These are phyloP conservation scores for Microtus richardsoni DNA, from an alignment of 2,113 vertebrate genomes.

Conservation along the genomic window DNA sequence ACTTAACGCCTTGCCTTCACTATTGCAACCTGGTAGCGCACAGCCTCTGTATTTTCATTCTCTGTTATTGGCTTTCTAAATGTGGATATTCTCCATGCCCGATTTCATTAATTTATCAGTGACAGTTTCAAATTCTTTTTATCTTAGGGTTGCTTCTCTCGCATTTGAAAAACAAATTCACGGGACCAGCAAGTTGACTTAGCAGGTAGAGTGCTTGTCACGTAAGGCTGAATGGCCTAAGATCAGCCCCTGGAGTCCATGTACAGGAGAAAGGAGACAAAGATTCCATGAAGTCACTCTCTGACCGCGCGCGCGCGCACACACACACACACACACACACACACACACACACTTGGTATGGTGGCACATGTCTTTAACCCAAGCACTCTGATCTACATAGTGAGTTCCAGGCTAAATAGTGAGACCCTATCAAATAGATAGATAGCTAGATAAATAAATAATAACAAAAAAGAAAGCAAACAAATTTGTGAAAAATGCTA, in stretches of 20 bases:
- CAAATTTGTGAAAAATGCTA: not conserved
- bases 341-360: not conserved
- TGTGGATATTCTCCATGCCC: not conserved
- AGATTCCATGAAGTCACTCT: not conserved
- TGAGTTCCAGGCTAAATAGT: not conserved
- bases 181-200: not conserved
- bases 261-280: not conserved
- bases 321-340: not conserved
- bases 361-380: not conserved
- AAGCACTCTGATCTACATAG: not conserved
- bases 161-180: not conserved
- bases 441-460: not conserved
- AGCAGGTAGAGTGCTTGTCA: not conserved
- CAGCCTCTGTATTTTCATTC: not conserved
- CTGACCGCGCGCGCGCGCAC: not conserved
- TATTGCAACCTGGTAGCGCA: not conserved
- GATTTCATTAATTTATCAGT: not conserved
- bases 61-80: not conserved
- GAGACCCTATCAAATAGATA: not conserved
- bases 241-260: not conserved
- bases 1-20: not conserved
- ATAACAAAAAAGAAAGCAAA: not conserved
- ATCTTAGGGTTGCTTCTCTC: not conserved
- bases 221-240: not conserved
- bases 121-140: not conserved